Base-by-base conservation (phyloP, 1,140 invertebrate genomes). In the Euwallacea similis region DNA sequence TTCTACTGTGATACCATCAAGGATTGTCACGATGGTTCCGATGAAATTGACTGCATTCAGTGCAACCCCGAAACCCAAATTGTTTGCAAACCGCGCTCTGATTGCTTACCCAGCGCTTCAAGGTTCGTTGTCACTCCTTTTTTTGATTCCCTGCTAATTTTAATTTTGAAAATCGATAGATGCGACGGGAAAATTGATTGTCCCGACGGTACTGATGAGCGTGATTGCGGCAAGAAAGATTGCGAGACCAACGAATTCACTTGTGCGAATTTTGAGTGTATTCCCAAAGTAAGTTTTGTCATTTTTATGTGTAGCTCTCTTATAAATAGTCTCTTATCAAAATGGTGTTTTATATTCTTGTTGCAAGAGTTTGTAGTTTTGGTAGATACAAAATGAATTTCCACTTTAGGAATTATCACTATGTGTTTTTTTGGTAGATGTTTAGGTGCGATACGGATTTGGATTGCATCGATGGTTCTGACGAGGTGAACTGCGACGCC, bases 1-100 rank as follows among this genome's bases (percentile, higher is more conserved):
- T 89, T 90, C 84, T 83, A 88, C 55, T 95, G 93, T 83, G 91
- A 95, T 82, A 87, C 88, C 1, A 82, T 86, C 44, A 81, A 86
- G 71, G 90, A 93, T 80, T 93, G 91, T 79, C 83, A 83, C 43
- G 92, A 91, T 79, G 85, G 84, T 66, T 88, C 87, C 2, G 90
- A 92, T 79, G 90, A 92, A 78, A 82, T 84, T 47, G 85, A 89
- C 77, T 91, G 90, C 75, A 70, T 78, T 6, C 73, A 60, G 7
- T 89, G 88, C 73, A 81, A 88, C 77, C 81, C 81, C 2, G 71
- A 78, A 46, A 86, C 81, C n/a, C 81, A 89, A 72, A 88, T 88
- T 75, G 84, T 88, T 72, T 90, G 88, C 76, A 50, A 66, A 47
- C 71, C 76, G 7, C 50, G 64, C 11, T 69, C 70, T 16, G 69